These are phyloP conservation scores for Calameuta idolon DNA, from an alignment of 2,888 invertebrate species.

Conservation along the genomic window DNA sequence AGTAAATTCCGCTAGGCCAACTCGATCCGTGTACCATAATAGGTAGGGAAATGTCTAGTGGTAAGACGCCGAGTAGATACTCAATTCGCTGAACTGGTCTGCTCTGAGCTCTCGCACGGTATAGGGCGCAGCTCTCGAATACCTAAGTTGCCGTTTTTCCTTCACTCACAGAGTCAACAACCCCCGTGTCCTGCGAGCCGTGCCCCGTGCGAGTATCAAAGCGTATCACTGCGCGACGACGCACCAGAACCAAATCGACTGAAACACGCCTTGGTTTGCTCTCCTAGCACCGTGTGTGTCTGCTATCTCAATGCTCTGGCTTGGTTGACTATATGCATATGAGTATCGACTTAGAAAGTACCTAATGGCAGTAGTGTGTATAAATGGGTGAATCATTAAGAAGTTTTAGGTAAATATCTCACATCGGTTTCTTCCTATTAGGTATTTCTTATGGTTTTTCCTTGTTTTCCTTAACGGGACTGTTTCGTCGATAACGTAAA, in stretches of 20 bases:
- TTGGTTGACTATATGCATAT: no score
- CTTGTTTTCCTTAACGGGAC: no score
- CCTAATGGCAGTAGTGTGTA: not conserved
- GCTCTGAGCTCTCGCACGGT: slow-evolving; percentile 41
- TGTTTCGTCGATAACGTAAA: no score
- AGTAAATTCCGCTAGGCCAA: not conserved
- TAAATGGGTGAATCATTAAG: not conserved
- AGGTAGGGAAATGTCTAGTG: slow-evolving; percentile 50
- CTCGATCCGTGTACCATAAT: slow-evolving; percentile 47
- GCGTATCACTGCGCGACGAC: slow-evolving; percentile 12
- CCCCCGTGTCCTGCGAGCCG: slow-evolving; percentile 16
- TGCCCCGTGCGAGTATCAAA: slow-evolving; percentile 12
- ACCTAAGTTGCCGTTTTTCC: slow-evolving; percentile 54
- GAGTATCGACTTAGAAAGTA: not conserved
- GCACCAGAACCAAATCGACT: slow-evolving; percentile 7
- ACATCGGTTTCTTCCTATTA: no score
- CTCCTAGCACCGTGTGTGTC: no score
- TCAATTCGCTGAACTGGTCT: slow-evolving; percentile 58
- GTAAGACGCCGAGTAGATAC: slow-evolving; percentile 46
- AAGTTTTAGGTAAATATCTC: no score
- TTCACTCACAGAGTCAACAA: slow-evolving; percentile 27
- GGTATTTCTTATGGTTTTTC: no score
- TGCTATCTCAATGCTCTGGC: no score
- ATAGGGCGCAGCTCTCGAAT: slow-evolving; percentile 54
- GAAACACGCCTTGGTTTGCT: not conserved